These are phyloP conservation scores for Galerucella pusilla DNA, from an alignment of 2,888 invertebrate genomes.

Conservation along the genomic window DNA sequence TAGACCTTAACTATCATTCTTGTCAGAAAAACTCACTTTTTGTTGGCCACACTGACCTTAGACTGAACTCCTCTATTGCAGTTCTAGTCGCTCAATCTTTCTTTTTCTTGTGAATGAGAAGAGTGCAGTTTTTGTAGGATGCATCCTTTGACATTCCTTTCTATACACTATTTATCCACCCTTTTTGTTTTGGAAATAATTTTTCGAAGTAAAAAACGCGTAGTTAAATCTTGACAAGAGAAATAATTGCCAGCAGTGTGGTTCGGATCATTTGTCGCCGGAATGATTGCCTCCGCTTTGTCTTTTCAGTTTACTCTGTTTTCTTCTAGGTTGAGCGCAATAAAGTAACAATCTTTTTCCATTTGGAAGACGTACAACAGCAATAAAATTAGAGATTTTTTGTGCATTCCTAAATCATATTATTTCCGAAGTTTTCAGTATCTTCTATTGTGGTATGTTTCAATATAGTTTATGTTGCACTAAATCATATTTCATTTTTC, in stretches of 20 bases:
- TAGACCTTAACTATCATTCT: no score
- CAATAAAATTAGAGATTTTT: slow-evolving; percentile 32
- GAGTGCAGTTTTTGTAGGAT: no score
- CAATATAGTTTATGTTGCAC: slow-evolving; percentile 30
- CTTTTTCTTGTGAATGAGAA: no score
- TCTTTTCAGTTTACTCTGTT: neutral
- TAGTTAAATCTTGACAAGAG: neutral
- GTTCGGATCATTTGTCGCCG: neutral
- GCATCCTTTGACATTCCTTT: no score
- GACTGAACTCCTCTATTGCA: no score
- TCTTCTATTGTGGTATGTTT: slow-evolving; percentile 29
- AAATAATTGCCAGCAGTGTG: slow-evolving; percentile 1
- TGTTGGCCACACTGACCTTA: no score
- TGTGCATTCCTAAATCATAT: slow-evolving; percentile 34
- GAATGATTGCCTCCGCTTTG: neutral
- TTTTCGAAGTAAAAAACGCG: no score
- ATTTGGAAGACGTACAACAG: slow-evolving; percentile 24
- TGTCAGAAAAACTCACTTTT: no score
- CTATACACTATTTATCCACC: no score
- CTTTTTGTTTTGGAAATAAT: no score
- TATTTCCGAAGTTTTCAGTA: slow-evolving; percentile 35
- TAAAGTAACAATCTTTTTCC: slow-evolving; percentile 16
- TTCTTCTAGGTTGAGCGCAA: slow-evolving; percentile 10
- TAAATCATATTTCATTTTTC: slow-evolving; percentile 38
- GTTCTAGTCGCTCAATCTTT: no score